phyloP scores from a whole-genome alignment of 2,113 vertebrate species.

The Grallaria varia region DNA sequence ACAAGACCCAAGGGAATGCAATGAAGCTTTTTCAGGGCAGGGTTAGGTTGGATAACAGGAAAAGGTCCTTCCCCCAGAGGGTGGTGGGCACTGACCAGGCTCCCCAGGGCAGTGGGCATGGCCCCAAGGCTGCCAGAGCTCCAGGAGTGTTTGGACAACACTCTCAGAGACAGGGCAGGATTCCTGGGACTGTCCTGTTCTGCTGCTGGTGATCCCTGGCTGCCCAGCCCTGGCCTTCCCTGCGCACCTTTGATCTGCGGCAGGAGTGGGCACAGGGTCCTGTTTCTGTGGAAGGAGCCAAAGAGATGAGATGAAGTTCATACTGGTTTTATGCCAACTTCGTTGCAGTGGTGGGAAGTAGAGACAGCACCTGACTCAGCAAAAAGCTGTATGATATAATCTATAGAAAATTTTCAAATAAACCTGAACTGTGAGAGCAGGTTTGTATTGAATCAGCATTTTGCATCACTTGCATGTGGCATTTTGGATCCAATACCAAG shows the following conservation, averaged over 20 bases:
- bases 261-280: fast-evolving
- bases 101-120: background rate
- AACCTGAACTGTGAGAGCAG: background rate
- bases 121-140: background rate
- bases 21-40: background rate
- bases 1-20: background rate
- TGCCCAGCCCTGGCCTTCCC: background rate
- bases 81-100: background rate
- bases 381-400: background rate
- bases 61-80: background rate
- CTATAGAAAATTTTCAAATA: background rate
- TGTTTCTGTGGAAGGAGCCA: background rate
- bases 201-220: background rate
- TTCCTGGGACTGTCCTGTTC: background rate
- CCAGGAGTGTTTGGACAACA: background rate
- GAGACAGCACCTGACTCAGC: background rate
- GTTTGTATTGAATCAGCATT: conserved; percentile 25
- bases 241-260: fast-evolving
- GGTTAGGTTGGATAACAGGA: background rate
- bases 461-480: background rate
- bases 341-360: background rate
- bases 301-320: background rate
- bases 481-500: background rate
- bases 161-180: background rate
- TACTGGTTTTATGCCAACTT: background rate